These are phyloP conservation scores for Drosophila hawaiiensis DNA, from an alignment of 2,888 invertebrate genomes.

Conservation along the genomic window DNA sequence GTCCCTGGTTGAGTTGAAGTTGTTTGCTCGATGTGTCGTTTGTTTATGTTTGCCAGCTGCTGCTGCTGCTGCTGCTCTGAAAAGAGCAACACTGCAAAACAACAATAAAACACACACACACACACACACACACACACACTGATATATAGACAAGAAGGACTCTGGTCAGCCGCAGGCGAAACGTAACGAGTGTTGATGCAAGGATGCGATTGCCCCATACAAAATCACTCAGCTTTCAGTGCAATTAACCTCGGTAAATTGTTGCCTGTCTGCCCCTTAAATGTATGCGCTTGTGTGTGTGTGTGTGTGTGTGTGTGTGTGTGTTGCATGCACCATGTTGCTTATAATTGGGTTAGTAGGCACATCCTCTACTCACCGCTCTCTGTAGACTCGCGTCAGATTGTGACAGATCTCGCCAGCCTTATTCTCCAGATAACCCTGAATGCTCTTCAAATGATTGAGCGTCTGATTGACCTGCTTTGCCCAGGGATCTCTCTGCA, in stretches of 20 bases:
- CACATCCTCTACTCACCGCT: conserved; percentile 69
- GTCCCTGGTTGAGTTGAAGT: conserved; percentile 14
- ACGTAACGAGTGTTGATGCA: conserved; percentile 22
- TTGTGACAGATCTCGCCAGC: conserved; percentile 90
- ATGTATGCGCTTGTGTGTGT: not conserved
- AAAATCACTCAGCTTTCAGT: conserved; percentile 43
- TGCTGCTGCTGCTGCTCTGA: conserved; percentile 12
- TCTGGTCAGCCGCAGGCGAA: conserved; percentile 33
- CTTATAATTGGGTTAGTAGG: not conserved
- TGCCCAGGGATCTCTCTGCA: conserved; percentile 90
- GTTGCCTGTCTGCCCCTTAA: not conserved
- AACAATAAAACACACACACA: conserved; percentile 33
- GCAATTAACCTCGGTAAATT: conserved; percentile 45
- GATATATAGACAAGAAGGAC: conserved; percentile 9
- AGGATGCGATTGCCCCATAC: conserved; percentile 17
- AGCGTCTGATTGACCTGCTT: conserved; percentile 90
- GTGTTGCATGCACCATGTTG: conserved; percentile 17
- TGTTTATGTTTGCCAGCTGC: conserved; percentile 19
- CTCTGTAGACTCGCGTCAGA: conserved; percentile 86
- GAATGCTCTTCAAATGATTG: conserved; percentile 91
- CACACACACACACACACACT: conserved; percentile 8
- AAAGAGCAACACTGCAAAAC: conserved; percentile 36
- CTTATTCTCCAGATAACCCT: conserved; percentile 91
- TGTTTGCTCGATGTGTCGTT: conserved; percentile 54
- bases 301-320: not conserved